These are phyloP conservation scores for Sycophila sp. DNA, from an alignment of 1,140 invertebrate genomes.

Conservation along the genomic window DNA sequence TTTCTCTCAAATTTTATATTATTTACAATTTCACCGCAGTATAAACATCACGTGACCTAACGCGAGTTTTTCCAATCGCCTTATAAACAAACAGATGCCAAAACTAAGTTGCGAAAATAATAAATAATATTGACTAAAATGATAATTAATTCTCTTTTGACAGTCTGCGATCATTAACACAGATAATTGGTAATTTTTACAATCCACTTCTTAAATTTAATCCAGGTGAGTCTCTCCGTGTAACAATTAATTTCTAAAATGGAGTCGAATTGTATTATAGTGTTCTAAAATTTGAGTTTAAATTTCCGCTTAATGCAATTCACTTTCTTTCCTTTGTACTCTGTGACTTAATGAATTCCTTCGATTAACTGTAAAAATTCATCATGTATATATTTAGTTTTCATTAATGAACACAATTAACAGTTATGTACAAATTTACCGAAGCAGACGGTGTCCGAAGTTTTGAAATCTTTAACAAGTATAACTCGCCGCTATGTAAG, in stretches of 20 bases:
- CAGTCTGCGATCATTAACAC: too few species aligned
- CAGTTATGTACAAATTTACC: conserved; percentile 30
- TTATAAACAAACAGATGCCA: background rate
- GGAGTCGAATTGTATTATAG: conserved; percentile 5
- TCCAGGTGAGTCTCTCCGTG: too few species aligned
- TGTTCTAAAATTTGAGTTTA: conserved; percentile 7
- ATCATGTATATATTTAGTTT: background rate
- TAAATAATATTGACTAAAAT: too few species aligned
- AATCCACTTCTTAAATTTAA: too few species aligned
- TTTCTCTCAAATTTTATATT: too few species aligned
- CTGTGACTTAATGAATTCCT: conserved; percentile 8
- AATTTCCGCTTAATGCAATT: conserved; percentile 25
- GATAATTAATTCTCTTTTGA: too few species aligned
- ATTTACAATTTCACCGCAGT: too few species aligned
- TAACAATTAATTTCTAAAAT: background rate
- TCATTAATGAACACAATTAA: conserved; percentile 29
- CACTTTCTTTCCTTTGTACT: conserved; percentile 31
- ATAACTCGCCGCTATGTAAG: background rate
- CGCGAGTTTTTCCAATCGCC: too few species aligned
- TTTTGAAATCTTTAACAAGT: conserved; percentile 5
- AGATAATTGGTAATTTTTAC: too few species aligned
- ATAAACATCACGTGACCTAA: too few species aligned
- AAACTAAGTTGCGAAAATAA: too few species aligned
- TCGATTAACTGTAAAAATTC: conserved; percentile 21
- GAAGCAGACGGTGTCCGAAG: conserved; percentile 39